Base-by-base conservation (phyloP, 64 coral and sea anemone species). In the Trachythela sp. region DNA sequence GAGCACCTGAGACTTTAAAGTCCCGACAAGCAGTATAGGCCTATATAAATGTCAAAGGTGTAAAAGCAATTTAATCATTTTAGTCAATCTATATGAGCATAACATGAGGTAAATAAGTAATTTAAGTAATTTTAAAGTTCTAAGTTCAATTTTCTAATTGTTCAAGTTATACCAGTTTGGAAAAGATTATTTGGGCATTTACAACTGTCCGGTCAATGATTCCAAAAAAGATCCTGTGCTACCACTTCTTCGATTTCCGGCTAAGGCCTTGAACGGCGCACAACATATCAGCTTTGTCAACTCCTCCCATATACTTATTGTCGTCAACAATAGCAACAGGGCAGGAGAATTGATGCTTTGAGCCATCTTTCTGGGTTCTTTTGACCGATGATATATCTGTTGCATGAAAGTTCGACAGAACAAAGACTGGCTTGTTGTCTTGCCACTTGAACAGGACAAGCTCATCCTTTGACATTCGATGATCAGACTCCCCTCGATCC, bases 201-300 rank as follows among this genome's bases (percentile, higher is more conserved):
- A 86, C 22, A 14, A 91, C 36, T 15, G 83, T 91, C 18, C 83
- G 89, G 33, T 91, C 89, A 85, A 91, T 86, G 15, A 91, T 91
- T 11, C 83, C 51, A 67, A 91, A 91, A 40, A 91, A 91, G 58
- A 86, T 91, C 40, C 83, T 60, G 15, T 85, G 50, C 89, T 83
- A 91, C 89, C 83, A 91, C 56, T 91, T 91, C 40, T 91, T 91
- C 27, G 80, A 85, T 71, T 86, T 91, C n/a, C 89, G 84, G 86
- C 26, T 29, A 35, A 91, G 36, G 6, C 89, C 84, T 56, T 91
- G 56, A 14, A 91, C 83, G n/a, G 83, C 84, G 48, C 89, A 86
- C 29, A 91, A 80, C 54, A 85, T 91, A 31, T 91, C 89, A 85
- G 89, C 84, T 71, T 85, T n/a, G n/a, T n/a, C n/a, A n/a, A n/a